Evolutionary conservation across 2,797 vertebrate genomes (phyloP), one percentile per base, ranked within the genome.

Genomic region (Malurus splendens): DNA sequence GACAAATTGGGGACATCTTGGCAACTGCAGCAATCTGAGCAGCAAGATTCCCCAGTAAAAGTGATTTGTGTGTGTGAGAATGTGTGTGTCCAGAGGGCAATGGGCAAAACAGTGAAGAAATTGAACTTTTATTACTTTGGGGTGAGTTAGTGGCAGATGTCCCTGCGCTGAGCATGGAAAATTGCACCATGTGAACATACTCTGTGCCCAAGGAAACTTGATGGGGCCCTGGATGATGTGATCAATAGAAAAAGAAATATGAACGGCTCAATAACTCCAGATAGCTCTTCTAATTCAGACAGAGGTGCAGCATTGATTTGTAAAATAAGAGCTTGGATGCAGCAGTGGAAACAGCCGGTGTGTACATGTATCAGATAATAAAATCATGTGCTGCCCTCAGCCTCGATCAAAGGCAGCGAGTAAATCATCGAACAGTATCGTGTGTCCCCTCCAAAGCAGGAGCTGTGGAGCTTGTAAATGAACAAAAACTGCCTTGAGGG

Each of bases 261-360:
- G 88, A 87, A 18, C 33, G 42, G 62, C 74, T 95, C 93, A 41
- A 84, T 94, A 90, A 28, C 44, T 90, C 75, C 42, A 90, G 82
- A 84, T 82, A 54, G 72, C 78, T 87, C 56, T 62, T 86, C 50
- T 87, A 80, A 93, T 89, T 79, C 20, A 9, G 50, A 68, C 44
- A 88, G 67, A 91, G 68, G 89, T 73, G 47, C 27, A 36, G 41
- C 81, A 93, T 88, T 93, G 89, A 94, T 93, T 74, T 90, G 70
- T 51, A 68, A 80, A 90, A 89, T 42, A 62, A 89, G 52, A 66
- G 74, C 18, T 77, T 65, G 65, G 84, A 82, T 84, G 83, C 62
- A 74, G 84, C 77, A 83, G 72, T 82, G 71, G 87, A 92, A 93
- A 79, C 39, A 48, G 9, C 7, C 57, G 50, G 59, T 91, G 62